A percentile compares a stretch with the other conserved stretches of the same genome.
phyloP scores from a whole-genome alignment of 53 echinoderm and acorn worm species.

The Echinarachnius parma region DNA sequence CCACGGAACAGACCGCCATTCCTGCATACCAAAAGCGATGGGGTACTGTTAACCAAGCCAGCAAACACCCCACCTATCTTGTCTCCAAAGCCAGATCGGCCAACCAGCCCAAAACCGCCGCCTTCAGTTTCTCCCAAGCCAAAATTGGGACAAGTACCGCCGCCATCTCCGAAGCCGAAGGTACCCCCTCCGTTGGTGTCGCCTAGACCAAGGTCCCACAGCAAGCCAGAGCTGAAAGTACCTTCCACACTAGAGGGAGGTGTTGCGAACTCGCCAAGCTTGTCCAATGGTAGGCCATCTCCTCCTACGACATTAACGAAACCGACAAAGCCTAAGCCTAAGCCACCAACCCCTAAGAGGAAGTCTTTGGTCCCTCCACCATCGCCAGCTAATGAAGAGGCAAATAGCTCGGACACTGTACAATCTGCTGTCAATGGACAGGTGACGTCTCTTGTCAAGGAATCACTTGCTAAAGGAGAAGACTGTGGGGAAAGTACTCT shows the following conservation, averaged over 20 bases:
- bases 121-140: conserved; percentile 2
- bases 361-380: conserved; percentile 22
- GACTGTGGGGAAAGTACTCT: too few species aligned
- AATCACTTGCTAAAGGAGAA: too few species aligned
- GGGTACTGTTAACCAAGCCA: too few species aligned
- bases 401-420: too few species aligned
- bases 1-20: background rate
- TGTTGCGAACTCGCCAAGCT: background rate
- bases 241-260: background rate
- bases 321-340: background rate
- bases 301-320: too few species aligned
- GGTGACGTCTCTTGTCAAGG: too few species aligned
- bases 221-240: background rate
- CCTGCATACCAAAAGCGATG: too few species aligned
- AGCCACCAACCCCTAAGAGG: conserved; percentile 5
- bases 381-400: background rate
- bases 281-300: conserved; percentile 14
- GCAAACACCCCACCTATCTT: background rate
- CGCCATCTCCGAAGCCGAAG: background rate
- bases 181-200: background rate
- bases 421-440: too few species aligned
- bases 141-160: background rate
- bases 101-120: background rate
- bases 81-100: background rate
- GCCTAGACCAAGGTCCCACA: background rate